Evolutionary conservation across 2,113 vertebrate genomes (phyloP), one percentile per base, ranked within the genome.

Genomic region (Alexandromys fortis): DNA sequence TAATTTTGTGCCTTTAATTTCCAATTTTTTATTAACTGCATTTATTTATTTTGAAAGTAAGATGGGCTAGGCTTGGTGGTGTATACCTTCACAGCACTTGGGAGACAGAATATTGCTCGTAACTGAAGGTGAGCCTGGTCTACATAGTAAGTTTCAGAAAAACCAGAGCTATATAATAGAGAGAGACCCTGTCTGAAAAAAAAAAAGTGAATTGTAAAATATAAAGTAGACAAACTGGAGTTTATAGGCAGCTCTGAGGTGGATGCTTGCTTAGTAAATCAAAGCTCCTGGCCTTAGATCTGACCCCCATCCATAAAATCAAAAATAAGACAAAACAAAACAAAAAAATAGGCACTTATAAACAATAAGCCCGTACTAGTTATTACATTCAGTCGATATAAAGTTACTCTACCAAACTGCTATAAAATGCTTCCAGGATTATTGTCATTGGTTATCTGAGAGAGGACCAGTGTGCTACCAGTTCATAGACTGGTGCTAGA

Each of bases 1-100:
- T 75, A 77, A 24, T 81, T 91, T 93, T 89, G 28, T 86, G 78
- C 14, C 91, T 90, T 55, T 89, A 55, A 61, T 86, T 91, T 97
- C 89, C 45, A 92, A 45, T 86, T 63, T 94, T 49, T 89, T 42
- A 22, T 33, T 28, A 75, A 75, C 30, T 45, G 22, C 55, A 58
- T n/a, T 21, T 58, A 77, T 17, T 90, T 49, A 68, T 47, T 68
- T 87, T 19, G 52, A 87, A 70, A 70, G 19, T 52, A 67, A n/a
- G 70, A 70, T 70, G 67, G 35, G 12, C 24, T 83, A 38, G 79
- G n/a, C 55, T 83, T 83, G 24, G 22, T 61, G 11, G 12, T 61
- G 4, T 16, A 61, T 5, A 38, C 35, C n/a, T 61, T 61, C 55
- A 82, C 55, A 42, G 22, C n/a, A 28, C 55, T 83, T 2, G 8